Evolutionary conservation across 2,797 vertebrate genomes (phyloP), one percentile per base, ranked within the genome.

Genomic region (Coregonus suidteri): DNA sequence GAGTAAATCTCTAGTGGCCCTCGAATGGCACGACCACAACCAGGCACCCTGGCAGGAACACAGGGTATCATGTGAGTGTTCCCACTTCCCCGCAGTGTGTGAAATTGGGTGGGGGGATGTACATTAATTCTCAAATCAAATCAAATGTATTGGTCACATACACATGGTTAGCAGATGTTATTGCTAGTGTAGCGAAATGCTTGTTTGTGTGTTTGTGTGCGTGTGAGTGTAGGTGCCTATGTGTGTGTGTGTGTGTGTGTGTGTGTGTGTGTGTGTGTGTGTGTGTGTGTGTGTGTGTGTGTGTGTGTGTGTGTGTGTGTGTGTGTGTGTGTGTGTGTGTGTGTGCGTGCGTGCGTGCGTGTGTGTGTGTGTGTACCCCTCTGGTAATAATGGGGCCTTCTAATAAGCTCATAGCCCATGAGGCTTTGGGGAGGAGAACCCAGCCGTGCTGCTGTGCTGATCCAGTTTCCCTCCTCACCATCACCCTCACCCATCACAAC

Each of bases 401-500:
- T 47, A 47, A 47, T 47, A 47, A 47, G 41, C 7, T 47, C 7
- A 2, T 47, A 47, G 41, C 41, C 41, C 41, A 9, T 13, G 18
- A 73, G 53, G 72, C 54, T 37, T 73, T 20, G 3, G 18, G 34
- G 31, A 37, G 51, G 54, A 62, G 34, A 74, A 35, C 4, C 16
- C 31, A 59, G 31, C 30, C 13, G 7, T 35, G 34, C 7, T n/a
- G 53, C 71, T 35, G 52, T 37, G 31, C 71, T n/a, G 52, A 34
- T 34, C 25, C 53, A 66, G 14, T 25, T 56, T 14, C 31, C 16
- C 53, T 59, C 16, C 35, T 41, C 31, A 7, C 15, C 15, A 16
- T 41, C 53, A 37, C 72, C 31, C 30, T 54, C 30, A 3, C 71
- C 3, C 51, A 47, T 47, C 72, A 37, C 72, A 59, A 83, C 65